A percentile compares a stretch with the other conserved stretches of the same genome.
These are phyloP conservation scores for Gymnosoma rotundatum DNA, from an alignment of 2,888 invertebrate species.

Conservation along the genomic window DNA sequence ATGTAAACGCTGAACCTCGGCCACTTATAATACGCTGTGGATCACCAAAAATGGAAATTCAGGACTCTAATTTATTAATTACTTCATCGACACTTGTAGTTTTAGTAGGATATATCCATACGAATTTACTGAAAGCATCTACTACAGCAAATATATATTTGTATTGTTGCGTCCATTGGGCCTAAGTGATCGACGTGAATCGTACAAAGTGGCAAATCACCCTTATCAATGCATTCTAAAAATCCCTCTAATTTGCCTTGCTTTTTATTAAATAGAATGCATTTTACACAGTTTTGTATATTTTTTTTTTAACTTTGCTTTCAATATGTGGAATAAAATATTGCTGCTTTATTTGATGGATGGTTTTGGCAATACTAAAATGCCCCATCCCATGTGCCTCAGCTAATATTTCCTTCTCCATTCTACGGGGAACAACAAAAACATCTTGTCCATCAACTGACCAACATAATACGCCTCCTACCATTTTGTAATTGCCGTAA, in stretches of 20 bases:
- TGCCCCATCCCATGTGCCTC: constrained; percentile 24
- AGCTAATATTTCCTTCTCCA: constrained; percentile 62
- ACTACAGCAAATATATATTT: constrained; percentile 57
- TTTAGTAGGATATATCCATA: constrained; percentile 53
- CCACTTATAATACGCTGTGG: constrained; percentile 30
- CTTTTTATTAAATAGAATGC: constrained; percentile 60
- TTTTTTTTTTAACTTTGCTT: constrained; percentile 43
- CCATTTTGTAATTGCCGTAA: constrained; percentile 46
- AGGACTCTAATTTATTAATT: constrained; percentile 20
- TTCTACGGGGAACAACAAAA: constrained; percentile 52
- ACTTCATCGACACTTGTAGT: constrained; percentile 32
- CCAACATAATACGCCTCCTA: constrained; percentile 55
- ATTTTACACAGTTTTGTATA: constrained; percentile 46
- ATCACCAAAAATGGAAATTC: constrained; percentile 36
- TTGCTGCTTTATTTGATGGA: constrained; percentile 39
- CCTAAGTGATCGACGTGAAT: constrained; percentile 64
- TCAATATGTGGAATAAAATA: constrained; percentile 55
- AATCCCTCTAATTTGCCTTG: constrained; percentile 65
- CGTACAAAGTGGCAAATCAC: constrained; percentile 71
- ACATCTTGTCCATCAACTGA: constrained; percentile 40
- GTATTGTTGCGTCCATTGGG: constrained; percentile 66
- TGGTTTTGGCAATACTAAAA: constrained; percentile 24
- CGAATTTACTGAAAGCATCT: constrained; percentile 56
- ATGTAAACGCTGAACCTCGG: constrained; percentile 43
- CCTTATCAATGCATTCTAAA: constrained; percentile 76